Percentiles rank a stretch among this genome's conserved stretches.
Evolutionary conservation across 2,888 invertebrate species (phyloP).

Genomic region (Acrocyrtus sp.): DNA sequence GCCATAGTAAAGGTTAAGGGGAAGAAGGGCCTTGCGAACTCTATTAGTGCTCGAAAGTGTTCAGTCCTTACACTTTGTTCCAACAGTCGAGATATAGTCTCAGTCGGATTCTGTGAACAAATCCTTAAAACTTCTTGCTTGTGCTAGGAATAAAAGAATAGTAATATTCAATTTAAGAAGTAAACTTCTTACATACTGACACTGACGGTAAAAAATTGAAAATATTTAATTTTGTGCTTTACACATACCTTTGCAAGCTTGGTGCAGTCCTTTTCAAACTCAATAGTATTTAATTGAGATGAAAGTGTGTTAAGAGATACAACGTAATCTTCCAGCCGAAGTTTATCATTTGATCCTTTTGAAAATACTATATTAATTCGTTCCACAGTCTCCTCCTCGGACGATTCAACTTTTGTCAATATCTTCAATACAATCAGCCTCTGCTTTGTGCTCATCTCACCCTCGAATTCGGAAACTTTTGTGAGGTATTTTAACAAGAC

Average conservation of each 20-base stretch:
- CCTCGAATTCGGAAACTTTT: neutral
- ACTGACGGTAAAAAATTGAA: too few relatives aligned
- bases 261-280: constrained; percentile 13
- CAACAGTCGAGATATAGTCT: constrained; percentile 22
- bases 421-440: constrained; percentile 14
- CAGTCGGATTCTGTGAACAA: constrained; percentile 41
- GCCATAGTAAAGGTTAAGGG: neutral
- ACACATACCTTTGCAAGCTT: neutral
- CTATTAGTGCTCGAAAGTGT: constrained; percentile 33
- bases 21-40: constrained; percentile 34
- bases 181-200: too few relatives aligned
- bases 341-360: constrained; percentile 14
- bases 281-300: constrained; percentile 39
- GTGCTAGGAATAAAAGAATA: too few relatives aligned
- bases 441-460: constrained; percentile 8
- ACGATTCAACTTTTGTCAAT: neutral
- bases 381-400: neutral
- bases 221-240: too few relatives aligned
- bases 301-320: constrained; percentile 19
- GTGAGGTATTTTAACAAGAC: constrained; percentile 2
- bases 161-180: too few relatives aligned
- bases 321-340: constrained; percentile 9
- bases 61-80: constrained; percentile 33
- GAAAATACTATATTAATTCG: constrained; percentile 26
- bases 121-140: constrained; percentile 10